Evolutionary conservation across 2,113 vertebrate species (phyloP).

Genomic region (Scomber colias): DNA sequence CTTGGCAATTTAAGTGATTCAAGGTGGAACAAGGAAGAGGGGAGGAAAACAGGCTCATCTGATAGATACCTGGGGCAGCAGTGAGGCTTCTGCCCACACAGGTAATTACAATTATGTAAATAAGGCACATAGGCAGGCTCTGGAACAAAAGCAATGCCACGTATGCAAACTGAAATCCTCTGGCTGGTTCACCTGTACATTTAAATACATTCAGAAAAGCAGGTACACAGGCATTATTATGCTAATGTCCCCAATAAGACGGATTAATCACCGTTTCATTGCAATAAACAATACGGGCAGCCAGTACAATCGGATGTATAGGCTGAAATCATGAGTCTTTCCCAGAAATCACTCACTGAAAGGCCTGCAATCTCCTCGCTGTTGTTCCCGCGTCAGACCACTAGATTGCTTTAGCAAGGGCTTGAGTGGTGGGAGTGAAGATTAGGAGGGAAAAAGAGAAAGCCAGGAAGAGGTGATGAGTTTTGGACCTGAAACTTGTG

Average conservation of each 20-base stretch:
- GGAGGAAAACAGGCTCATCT: slow-evolving; percentile 58
- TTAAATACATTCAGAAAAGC: slow-evolving; percentile 17
- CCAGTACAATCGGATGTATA: not conserved
- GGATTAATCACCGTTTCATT: slow-evolving; percentile 40
- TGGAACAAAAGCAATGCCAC: slow-evolving; percentile 65
- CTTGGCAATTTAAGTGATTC: slow-evolving; percentile 74
- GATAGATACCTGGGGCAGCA: slow-evolving; percentile 74
- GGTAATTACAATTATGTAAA: slow-evolving; percentile 85
- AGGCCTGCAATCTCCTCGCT: slow-evolving; percentile 54
- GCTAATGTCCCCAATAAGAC: slow-evolving; percentile 33
- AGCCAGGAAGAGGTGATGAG: slow-evolving; percentile 41
- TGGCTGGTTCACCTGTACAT: slow-evolving; percentile 42
- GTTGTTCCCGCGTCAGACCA: slow-evolving; percentile 36
- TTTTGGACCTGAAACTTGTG: slow-evolving; percentile 36
- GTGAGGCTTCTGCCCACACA: slow-evolving; percentile 68
- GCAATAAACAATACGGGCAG: slow-evolving; percentile 33
- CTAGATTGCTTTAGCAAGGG: slow-evolving; percentile 63
- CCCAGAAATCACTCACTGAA: slow-evolving; percentile 23
- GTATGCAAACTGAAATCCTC: slow-evolving; percentile 44
- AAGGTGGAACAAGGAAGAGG: slow-evolving; percentile 47
- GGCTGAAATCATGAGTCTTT: slow-evolving; percentile 46
- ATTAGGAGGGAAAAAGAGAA: slow-evolving; percentile 39
- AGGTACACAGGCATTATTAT: slow-evolving; percentile 38
- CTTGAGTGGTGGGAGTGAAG: slow-evolving; percentile 43
- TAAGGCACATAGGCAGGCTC: slow-evolving; percentile 47